Percentiles rank a stretch among this genome's conserved stretches.
phyloP scores from a whole-genome alignment of 2,888 invertebrate species.

The Endotricha flammealis region DNA sequence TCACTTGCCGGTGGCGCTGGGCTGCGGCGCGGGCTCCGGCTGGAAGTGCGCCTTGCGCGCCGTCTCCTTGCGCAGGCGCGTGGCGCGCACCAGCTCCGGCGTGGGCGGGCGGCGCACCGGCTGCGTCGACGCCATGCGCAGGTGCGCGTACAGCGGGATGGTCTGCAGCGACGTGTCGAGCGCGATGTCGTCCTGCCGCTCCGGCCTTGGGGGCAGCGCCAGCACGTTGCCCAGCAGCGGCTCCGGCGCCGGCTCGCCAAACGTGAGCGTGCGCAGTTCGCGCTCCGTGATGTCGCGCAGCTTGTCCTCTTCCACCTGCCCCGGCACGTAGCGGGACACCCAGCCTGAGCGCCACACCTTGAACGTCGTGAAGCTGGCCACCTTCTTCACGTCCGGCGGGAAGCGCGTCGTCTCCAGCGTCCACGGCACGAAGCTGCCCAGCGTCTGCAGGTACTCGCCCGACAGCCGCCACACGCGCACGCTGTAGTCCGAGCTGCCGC shows the following conservation, averaged over 20 bases:
- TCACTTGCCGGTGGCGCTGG: conserved; percentile 4
- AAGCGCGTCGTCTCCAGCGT: conserved; percentile 70
- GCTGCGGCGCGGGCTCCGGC: conserved; percentile 14
- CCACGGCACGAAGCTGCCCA: conserved; percentile 85
- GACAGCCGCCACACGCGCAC: conserved; percentile 86
- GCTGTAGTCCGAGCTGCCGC: conserved; percentile 84
- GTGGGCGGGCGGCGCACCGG: conserved; percentile 77
- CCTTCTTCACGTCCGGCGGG: conserved; percentile 86
- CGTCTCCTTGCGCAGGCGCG: conserved; percentile 41
- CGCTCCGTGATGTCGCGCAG: conserved; percentile 58
- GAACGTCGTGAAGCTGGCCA: conserved; percentile 86
- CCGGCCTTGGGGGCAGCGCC: conserved; percentile 70
- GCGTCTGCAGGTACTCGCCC: conserved; percentile 84
- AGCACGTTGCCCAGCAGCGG: conserved; percentile 80
- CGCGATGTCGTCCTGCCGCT: conserved; percentile 61
- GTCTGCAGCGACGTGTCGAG: conserved; percentile 75
- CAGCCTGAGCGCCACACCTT: conserved; percentile 69
- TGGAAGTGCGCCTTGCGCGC: conserved; percentile 81
- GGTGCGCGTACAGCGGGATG: conserved; percentile 84
- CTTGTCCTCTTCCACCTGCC: conserved; percentile 59
- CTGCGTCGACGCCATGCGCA: conserved; percentile 78
- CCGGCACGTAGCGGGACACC: conserved; percentile 73
- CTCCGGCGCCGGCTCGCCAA: conserved; percentile 72
- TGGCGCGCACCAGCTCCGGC: conserved; percentile 68
- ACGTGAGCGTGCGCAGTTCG: conserved; percentile 62